phyloP scores from a whole-genome alignment of 2,113 vertebrate species.

The Pao palembangensis region DNA sequence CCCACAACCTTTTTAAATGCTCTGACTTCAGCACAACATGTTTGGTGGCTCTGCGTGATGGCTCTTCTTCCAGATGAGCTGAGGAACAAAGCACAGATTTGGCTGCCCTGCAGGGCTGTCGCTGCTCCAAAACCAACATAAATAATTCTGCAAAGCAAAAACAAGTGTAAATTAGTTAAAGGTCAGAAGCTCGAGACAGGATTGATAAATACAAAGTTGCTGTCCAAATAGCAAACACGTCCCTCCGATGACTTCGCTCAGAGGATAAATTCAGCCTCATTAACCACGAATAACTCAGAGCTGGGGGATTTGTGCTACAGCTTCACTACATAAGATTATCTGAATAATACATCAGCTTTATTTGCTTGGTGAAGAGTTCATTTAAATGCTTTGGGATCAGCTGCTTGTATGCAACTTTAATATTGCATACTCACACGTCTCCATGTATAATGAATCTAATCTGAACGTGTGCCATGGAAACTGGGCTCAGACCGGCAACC shows the following conservation, averaged over 20 bases:
- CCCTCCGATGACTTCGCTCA: constrained; percentile 49
- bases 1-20: no score
- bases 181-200: neutral
- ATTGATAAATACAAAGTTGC: no score
- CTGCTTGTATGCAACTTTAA: constrained; percentile 65
- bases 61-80: constrained; percentile 2
- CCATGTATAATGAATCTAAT: constrained; percentile 63
- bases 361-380: constrained; percentile 53
- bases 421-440: constrained; percentile 39
- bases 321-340: constrained; percentile 41
- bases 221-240: neutral
- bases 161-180: constrained; percentile 21
- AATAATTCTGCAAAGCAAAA: constrained; percentile 9
- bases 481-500: constrained; percentile 35
- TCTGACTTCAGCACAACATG: neutral
- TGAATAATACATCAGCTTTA: constrained; percentile 62
- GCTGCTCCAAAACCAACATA: neutral
- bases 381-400: constrained; percentile 52
- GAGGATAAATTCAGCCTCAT: constrained; percentile 57
- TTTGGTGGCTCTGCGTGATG: constrained; percentile 1
- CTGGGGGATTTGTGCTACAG: constrained; percentile 35
- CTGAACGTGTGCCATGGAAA: constrained; percentile 57
- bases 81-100: neutral
- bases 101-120: constrained; percentile 1
- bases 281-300: constrained; percentile 46